Base-by-base conservation (phyloP, 2,888 invertebrate genomes). In the Pyrgus malvae region DNA sequence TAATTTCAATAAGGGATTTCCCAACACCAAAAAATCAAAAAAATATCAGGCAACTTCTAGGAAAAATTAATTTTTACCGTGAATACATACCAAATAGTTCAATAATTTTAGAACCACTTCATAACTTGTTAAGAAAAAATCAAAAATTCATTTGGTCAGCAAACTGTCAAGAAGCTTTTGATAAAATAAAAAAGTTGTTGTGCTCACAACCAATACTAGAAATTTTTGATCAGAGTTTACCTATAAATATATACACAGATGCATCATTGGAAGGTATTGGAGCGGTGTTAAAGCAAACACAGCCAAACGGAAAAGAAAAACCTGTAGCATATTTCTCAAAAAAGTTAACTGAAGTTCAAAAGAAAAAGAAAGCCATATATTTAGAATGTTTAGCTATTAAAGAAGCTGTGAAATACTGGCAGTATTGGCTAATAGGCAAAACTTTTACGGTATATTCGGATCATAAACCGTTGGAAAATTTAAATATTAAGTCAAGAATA, bases 11-110 rank as follows among this genome's bases (percentile, higher is more conserved):
- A 12, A 31, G 12, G 12, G 12, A 31, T 5, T 31, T 31, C n/a
- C 31, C 31, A 31, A 31, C 7, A 12, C 31, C 31, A 31, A 31
- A 31, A 12, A 31, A 4, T 12, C 12, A 12, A 4, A 31, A 31
- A 31, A 31, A 31, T 11, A 7, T 31, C 6, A 31, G 31, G 12
- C 31, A 31, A 12, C 12, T 31, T 31, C 7, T 60, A 19, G 63
- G 64, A 35, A 70, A 67, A 61, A 58, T 63, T n/a, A 65, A 61
- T 29, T 67, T 63, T 48, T 59, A 63, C 25, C 29, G 23, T 37
- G 17, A 55, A 31, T 55, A 17, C 42, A 7, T 55, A 14, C 51
- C 41, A 37, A 23, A 51, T 1, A 46, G 11, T 11, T 3, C 56
- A 44, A 54, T 50, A 6, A 58, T 29, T 6, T 19, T 58, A 25